These are phyloP conservation scores for Phenganax stokvisi DNA, from an alignment of 92 coral and sea anemone species.

Conservation along the genomic window DNA sequence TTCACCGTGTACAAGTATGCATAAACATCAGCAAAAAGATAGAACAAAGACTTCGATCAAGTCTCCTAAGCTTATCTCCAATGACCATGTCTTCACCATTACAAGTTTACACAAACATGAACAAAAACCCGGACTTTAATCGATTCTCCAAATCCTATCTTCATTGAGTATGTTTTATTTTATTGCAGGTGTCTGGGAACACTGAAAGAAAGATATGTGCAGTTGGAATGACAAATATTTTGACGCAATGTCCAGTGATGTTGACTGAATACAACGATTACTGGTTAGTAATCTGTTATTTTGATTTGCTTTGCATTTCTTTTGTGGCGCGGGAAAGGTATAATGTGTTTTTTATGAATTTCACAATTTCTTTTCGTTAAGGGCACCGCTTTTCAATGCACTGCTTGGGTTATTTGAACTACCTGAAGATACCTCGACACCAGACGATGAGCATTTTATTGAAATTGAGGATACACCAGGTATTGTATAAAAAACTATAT, in stretches of 20 bases:
- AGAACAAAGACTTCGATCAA: too few relatives aligned
- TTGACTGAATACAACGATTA: conserved; percentile 57
- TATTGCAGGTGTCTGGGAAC: conserved; percentile 75
- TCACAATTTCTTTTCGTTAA: conserved; percentile 11
- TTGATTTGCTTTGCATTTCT: background rate
- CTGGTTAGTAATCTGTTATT: conserved; percentile 50
- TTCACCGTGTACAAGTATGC: too few relatives aligned
- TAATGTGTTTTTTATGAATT: background rate
- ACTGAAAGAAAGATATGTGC: conserved; percentile 90
- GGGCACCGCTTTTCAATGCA: conserved; percentile 73
- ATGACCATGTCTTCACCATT: too few relatives aligned
- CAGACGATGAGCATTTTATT: conserved; percentile 96
- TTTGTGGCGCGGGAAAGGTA: too few relatives aligned
- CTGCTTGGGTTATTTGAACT: conserved; percentile 79
- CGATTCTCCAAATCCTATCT: background rate
- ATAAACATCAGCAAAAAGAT: too few relatives aligned
- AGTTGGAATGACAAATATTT: conserved; percentile 78
- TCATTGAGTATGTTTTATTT: background rate
- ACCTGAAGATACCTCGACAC: conserved; percentile 90
- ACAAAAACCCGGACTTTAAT: background rate
- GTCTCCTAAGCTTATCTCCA: too few relatives aligned
- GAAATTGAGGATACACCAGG: conserved; percentile 99
- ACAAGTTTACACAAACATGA: too few relatives aligned
- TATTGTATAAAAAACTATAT: background rate
- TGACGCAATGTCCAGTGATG: conserved; percentile 77